A percentile compares a stretch with the other conserved stretches of the same genome.
phyloP scores from a whole-genome alignment of 2,888 invertebrate species.

The Podabrus alpinus region DNA sequence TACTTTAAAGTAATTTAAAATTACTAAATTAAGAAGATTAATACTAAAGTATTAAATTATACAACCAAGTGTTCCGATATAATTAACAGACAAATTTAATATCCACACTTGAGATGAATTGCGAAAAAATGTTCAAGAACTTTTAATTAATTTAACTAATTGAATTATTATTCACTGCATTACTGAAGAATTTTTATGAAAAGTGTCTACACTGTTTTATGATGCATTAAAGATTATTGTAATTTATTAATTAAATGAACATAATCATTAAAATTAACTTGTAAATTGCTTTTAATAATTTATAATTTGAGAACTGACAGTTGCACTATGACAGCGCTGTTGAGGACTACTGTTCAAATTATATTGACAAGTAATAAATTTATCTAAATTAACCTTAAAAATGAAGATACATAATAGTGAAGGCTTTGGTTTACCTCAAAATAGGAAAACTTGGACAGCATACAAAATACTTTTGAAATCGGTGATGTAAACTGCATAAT shows the following conservation, averaged over 20 bases:
- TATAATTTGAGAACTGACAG: not conserved
- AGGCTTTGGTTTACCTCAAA: too few relatives aligned
- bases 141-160: not conserved
- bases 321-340: not conserved
- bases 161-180: not conserved
- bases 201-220: not conserved
- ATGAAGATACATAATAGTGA: too few relatives aligned
- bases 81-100: not conserved
- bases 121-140: not conserved
- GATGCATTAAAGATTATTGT: not conserved
- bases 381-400: not conserved
- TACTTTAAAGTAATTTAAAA: not conserved
- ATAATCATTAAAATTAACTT: not conserved
- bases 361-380: not conserved
- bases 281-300: not conserved
- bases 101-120: too few relatives aligned
- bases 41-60: not conserved
- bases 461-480: too few relatives aligned
- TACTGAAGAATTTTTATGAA: not conserved
- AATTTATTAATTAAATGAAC: not conserved
- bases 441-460: too few relatives aligned
- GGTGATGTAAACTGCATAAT: too few relatives aligned
- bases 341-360: not conserved
- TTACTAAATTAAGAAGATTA: not conserved
- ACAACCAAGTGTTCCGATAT: not conserved